Conservation (phyloP, 1,140 invertebrate genomes). For the Mesaphorura yosii region DNA sequence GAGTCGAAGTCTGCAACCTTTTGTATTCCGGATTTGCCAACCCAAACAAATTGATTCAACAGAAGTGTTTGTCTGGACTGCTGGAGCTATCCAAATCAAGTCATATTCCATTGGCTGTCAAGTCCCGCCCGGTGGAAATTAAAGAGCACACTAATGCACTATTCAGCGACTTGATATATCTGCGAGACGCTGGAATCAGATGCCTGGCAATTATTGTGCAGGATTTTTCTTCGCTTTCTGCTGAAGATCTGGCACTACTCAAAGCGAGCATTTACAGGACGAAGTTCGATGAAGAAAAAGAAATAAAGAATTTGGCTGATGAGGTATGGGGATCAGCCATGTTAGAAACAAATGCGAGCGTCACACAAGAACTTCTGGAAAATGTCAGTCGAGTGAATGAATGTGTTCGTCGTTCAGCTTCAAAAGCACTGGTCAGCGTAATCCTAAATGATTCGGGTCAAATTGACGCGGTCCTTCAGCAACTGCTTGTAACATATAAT, state of each 20-base stretch:
- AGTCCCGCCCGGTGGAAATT: too few species aligned
- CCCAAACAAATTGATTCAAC: slow-evolving; percentile 45
- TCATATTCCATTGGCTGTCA: too few species aligned
- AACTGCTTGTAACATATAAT: slow-evolving; percentile 50
- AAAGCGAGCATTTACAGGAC: slow-evolving; percentile 20
- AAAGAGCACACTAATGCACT: slow-evolving; percentile 62
- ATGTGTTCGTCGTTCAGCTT: slow-evolving; percentile 63
- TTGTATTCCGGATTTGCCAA: slow-evolving; percentile 64
- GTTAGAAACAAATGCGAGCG: too few species aligned
- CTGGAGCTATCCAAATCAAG: slow-evolving; percentile 61
- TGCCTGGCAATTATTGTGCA: slow-evolving; percentile 51
- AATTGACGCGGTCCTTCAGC: slow-evolving; percentile 47
- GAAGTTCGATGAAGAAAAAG: slow-evolving; percentile 14
- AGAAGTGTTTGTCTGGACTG: slow-evolving; percentile 59
- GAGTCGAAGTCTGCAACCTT: slow-evolving; percentile 64
- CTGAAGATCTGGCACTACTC: too few species aligned
- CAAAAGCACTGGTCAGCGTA: slow-evolving; percentile 53
- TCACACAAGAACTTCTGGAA: slow-evolving; percentile 51
- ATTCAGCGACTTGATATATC: slow-evolving; percentile 53
- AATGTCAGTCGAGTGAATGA: slow-evolving; percentile 69
- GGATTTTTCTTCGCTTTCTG: too few species aligned
- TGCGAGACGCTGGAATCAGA: slow-evolving; percentile 67
- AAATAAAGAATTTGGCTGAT: slow-evolving; percentile 45
- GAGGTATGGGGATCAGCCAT: too few species aligned
- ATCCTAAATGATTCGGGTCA: slow-evolving; percentile 45